phyloP scores from a whole-genome alignment of 2,797 vertebrate genomes.

The Furcifer pardalis region DNA sequence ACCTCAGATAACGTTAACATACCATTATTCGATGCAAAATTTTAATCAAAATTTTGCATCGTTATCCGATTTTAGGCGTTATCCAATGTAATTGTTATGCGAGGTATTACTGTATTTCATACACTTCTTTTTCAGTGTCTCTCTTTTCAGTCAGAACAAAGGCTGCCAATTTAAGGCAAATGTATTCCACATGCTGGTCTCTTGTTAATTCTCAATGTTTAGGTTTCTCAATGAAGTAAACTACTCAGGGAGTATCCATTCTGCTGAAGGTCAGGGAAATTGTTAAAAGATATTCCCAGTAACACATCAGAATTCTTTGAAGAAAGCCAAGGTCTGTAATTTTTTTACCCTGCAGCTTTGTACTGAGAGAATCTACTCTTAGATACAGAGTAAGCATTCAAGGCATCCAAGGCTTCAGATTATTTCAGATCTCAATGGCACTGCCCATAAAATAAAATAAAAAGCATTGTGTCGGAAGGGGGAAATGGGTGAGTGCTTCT shows the following conservation, averaged over 20 bases:
- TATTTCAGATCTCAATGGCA: not conserved
- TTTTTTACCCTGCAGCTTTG: not conserved
- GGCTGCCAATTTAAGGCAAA: not conserved
- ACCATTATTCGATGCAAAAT: too few relatives aligned
- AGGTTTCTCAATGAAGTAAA: too few relatives aligned
- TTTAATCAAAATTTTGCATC: too few relatives aligned
- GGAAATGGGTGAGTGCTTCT: not conserved
- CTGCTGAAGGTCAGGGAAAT: not conserved
- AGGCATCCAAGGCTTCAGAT: too few relatives aligned
- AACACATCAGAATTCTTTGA: not conserved
- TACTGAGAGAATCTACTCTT: not conserved
- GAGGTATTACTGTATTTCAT: too few relatives aligned
- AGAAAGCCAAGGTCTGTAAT: not conserved
- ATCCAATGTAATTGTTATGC: too few relatives aligned
- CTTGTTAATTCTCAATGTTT: not conserved
- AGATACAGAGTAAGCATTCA: too few relatives aligned
- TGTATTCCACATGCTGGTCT: not conserved
- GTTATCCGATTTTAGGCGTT: too few relatives aligned
- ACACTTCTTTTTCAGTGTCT: not conserved
- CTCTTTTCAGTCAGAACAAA: not conserved
- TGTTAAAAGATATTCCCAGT: too few relatives aligned
- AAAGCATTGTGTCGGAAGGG: not conserved
- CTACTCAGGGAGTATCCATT: not conserved
- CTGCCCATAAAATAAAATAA: not conserved
- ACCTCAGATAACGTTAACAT: too few relatives aligned